Evolutionary conservation across 2,888 invertebrate species (phyloP), one percentile per base, ranked within the genome.

Genomic region (Sarcophaga rosellei): DNA sequence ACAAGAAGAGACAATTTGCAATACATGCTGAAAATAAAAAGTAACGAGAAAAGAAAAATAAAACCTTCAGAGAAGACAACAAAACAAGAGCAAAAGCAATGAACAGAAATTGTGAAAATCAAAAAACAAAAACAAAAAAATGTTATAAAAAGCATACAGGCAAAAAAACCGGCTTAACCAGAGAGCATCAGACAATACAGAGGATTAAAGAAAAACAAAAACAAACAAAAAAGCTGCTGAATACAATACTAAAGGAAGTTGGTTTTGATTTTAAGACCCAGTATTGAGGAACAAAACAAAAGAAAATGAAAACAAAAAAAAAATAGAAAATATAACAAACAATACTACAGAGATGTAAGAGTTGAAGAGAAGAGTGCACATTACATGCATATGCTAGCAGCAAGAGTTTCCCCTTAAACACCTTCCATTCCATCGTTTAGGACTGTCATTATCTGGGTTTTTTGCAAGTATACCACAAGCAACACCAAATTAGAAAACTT

Each of bases 91-190:
- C 74, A 81, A 70, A 53, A 15, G 17, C 12, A 53, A 45, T 2
- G 23, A 25, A 74, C 21, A 70, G 53, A 53, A 53, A 12, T 17
- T 17, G 17, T 53, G 53, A 53, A 53, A 53, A 15, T 3, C 11
- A 77, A 77, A 84, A 77, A 84, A 70, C 53, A 57, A 73, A 76
- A 76, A 57, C 59, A 69, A 76, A 82, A 70, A 72, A 65, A 57
- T 10, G 21, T 23, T 77, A 79, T 70, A 79, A 82, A 77, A 86
- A 84, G 74, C 25, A n/a, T n/a, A 61, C 8, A 20, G 53, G 20
- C 47, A 53, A 84, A 84, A 77, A 84, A 86, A 86, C 86, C 81
- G 86, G 86, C 86, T 86, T 86, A 83, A 47, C 75, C 70, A 65
- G 83, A 81, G 83, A 81, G 86, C 80, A 74, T 74, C 77, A 73